These are phyloP conservation scores for Salmo trutta DNA, from an alignment of 2,797 vertebrate genomes.

Conservation along the genomic window DNA sequence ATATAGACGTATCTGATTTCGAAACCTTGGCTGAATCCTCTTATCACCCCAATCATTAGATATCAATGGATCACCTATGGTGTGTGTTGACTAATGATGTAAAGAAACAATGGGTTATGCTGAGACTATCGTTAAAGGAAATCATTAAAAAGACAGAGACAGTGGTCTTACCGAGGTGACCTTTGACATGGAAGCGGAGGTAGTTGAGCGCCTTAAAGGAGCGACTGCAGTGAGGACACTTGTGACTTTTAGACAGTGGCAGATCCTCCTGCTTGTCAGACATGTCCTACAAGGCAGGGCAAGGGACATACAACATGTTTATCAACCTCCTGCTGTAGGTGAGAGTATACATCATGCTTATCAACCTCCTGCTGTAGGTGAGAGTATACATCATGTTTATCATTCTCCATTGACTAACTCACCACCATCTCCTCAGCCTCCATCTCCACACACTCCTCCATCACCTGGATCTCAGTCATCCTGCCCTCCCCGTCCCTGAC, in stretches of 20 bases:
- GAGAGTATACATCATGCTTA: too few species aligned
- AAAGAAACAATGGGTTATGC: too few species aligned
- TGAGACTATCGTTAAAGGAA: neutral
- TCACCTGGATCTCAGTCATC: slow-evolving; percentile 76
- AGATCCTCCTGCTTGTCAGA: slow-evolving; percentile 56
- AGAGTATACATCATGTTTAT: too few species aligned
- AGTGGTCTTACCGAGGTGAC: slow-evolving; percentile 82
- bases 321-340: too few species aligned
- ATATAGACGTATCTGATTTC: too few species aligned
- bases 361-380: too few species aligned
- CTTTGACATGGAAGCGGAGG: slow-evolving; percentile 87
- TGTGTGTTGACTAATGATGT: too few species aligned
- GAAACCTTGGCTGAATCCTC: too few species aligned
- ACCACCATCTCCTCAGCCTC: slow-evolving; percentile 52
- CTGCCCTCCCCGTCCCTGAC: slow-evolving; percentile 53
- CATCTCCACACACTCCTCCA: slow-evolving; percentile 73
- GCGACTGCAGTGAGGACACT: slow-evolving; percentile 89
- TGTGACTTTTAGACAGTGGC: slow-evolving; percentile 66
- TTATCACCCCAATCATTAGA: too few species aligned
- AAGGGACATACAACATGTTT: neutral
- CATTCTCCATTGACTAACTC: slow-evolving; percentile 11
- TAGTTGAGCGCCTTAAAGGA: slow-evolving; percentile 83
- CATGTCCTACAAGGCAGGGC: slow-evolving; percentile 52
- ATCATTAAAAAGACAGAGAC: neutral
- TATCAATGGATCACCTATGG: too few species aligned